Percentiles rank a stretch among this genome's conserved stretches.
These are phyloP conservation scores for Anguilla japonica DNA, from an alignment of 2,113 vertebrate species.

Conservation along the genomic window DNA sequence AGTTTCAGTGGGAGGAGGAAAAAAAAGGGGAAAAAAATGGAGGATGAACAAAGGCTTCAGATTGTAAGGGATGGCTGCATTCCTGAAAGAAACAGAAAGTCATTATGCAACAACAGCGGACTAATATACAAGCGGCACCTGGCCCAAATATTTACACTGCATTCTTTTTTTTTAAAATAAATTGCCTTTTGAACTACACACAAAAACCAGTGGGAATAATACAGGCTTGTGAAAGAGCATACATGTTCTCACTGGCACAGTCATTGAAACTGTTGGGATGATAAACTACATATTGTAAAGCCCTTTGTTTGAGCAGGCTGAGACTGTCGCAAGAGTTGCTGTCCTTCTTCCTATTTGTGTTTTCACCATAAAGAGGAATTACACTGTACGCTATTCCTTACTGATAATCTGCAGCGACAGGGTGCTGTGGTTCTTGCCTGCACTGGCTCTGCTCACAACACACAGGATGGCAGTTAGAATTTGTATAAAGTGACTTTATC, in stretches of 20 bases:
- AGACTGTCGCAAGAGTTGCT: background rate
- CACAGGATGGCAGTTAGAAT: background rate
- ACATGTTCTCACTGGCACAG: background rate
- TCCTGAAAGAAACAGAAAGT: conserved; percentile 10
- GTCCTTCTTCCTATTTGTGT: background rate
- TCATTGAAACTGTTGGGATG: background rate
- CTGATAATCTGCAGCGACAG: background rate
- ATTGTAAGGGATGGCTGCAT: background rate
- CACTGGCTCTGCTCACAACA: background rate
- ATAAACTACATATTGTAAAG: background rate
- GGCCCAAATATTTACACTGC: background rate
- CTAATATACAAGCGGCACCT: background rate
- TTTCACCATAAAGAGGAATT: background rate
- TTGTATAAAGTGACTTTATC: background rate
- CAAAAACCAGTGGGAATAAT: background rate
- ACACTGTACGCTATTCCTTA: background rate
- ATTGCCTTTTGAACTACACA: background rate
- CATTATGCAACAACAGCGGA: conserved; percentile 1
- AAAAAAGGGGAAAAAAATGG: background rate
- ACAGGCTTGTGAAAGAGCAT: background rate
- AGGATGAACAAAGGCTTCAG: background rate
- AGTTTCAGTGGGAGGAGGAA: background rate
- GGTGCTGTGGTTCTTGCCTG: background rate
- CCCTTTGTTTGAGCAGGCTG: conserved; percentile 1
- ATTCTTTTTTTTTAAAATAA: background rate